A percentile compares a stretch with the other conserved stretches of the same genome.
Evolutionary conservation across 2,113 vertebrate species (phyloP).

Genomic region (Sylvilagus bachmani): DNA sequence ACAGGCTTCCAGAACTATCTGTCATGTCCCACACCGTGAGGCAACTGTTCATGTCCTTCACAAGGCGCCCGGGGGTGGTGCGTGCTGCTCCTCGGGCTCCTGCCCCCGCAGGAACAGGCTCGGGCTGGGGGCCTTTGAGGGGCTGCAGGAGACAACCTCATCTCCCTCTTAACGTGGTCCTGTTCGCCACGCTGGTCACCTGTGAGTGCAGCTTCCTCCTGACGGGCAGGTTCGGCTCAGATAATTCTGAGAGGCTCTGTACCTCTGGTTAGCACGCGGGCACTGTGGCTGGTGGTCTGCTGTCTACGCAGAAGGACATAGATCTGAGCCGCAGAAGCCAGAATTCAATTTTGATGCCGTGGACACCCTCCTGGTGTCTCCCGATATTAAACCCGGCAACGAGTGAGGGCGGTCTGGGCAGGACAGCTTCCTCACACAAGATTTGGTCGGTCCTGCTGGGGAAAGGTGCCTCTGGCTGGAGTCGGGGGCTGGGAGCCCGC

Average conservation of each 20-base stretch:
- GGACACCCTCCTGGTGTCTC: conserved; percentile 59
- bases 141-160: accelerated
- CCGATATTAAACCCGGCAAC: conserved; percentile 74
- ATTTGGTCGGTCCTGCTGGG: background rate
- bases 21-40: background rate
- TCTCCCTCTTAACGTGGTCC: background rate
- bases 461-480: too few relatives aligned
- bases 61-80: background rate
- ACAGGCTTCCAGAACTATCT: background rate
- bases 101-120: accelerated
- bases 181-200: background rate
- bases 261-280: background rate
- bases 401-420: conserved; percentile 10
- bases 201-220: accelerated
- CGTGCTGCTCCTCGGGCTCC: background rate
- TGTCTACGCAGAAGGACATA: conserved; percentile 62
- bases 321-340: conserved; percentile 40
- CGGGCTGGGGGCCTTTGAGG: too few relatives aligned
- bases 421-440: conserved; percentile 12
- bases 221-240: background rate
- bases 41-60: background rate
- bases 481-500: too few relatives aligned
- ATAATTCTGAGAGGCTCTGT: conserved; percentile 13
- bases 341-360: conserved; percentile 73
- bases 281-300: conserved; percentile 23